Conservation (phyloP, 53 echinoderm and acorn worm genomes). For the Luidia sarsii region DNA sequence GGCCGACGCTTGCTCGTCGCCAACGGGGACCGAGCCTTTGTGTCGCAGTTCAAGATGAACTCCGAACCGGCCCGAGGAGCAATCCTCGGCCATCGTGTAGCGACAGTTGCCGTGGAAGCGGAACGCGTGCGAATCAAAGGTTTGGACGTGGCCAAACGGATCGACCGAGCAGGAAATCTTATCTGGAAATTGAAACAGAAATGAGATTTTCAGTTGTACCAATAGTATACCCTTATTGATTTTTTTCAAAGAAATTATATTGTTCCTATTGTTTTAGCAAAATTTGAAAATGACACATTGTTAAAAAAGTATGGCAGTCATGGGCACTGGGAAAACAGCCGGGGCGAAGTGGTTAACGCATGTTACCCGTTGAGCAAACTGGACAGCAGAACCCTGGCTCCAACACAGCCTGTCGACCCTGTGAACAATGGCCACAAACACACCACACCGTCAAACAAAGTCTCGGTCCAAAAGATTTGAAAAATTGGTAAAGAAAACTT, state of each 20-base stretch:
- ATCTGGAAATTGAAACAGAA: slow-evolving; percentile 37
- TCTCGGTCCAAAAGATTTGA: too few relatives aligned
- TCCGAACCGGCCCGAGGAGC: slow-evolving; percentile 56
- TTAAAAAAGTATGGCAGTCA: too few relatives aligned
- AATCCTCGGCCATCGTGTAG: slow-evolving; percentile 68
- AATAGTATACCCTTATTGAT: too few relatives aligned
- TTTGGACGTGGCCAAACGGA: slow-evolving; percentile 16
- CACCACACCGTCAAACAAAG: too few relatives aligned
- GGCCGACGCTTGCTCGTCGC: background rate
- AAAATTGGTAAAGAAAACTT: too few relatives aligned
- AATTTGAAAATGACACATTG: too few relatives aligned
- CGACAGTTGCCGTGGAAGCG: slow-evolving; percentile 64
- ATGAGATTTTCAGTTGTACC: too few relatives aligned
- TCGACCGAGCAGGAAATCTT: slow-evolving; percentile 40
- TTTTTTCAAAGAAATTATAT: too few relatives aligned
- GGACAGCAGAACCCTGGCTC: slow-evolving; percentile 62
- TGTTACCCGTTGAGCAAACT: slow-evolving; percentile 45
- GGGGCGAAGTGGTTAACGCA: background rate
- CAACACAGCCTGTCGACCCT: slow-evolving; percentile 44
- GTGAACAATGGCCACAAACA: background rate
- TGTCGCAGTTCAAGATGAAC: slow-evolving; percentile 62
- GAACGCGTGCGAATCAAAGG: slow-evolving; percentile 66
- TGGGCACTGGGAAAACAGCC: too few relatives aligned
- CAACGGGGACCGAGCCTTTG: background rate
- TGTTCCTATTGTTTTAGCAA: too few relatives aligned